Percentiles rank a stretch among this genome's conserved stretches.
Evolutionary conservation across 2,113 vertebrate species (phyloP).

Genomic region (Gracilinanus agilis): DNA sequence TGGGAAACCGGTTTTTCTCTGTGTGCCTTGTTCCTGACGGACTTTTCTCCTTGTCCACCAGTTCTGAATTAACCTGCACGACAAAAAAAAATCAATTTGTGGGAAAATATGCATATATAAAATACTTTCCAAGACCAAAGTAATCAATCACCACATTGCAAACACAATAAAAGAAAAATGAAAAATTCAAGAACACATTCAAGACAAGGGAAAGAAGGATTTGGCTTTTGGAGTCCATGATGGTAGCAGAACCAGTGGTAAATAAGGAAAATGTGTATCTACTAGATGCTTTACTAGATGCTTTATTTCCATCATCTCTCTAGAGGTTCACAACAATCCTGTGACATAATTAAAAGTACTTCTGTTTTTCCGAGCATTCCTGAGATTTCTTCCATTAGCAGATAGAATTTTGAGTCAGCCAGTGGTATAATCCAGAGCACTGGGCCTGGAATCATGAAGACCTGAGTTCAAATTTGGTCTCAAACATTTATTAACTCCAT

Average conservation of each 20-base stretch:
- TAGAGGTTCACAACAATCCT: background rate
- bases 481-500: background rate
- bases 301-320: background rate
- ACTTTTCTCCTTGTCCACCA: slow-evolving; percentile 95
- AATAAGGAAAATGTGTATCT: background rate
- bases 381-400: background rate
- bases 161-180: background rate
- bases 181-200: background rate
- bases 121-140: slow-evolving; percentile 2
- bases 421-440: background rate
- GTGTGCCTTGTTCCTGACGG: slow-evolving; percentile 88
- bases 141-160: background rate
- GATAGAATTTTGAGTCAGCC: background rate
- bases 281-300: too few relatives aligned
- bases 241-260: background rate
- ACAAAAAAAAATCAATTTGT: slow-evolving; percentile 41
- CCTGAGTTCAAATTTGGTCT: background rate
- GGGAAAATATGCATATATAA: slow-evolving; percentile 4
- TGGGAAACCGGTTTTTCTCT: slow-evolving; percentile 87
- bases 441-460: background rate
- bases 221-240: background rate
- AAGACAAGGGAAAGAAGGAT: slow-evolving; percentile 7
- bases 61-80: slow-evolving; percentile 91
- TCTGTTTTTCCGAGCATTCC: too few relatives aligned
- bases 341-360: background rate